These are phyloP conservation scores for Catostylus mosaicus DNA, from an alignment of 30 jellyfish, hydroid and myxozoan genomes.

Conservation along the genomic window DNA sequence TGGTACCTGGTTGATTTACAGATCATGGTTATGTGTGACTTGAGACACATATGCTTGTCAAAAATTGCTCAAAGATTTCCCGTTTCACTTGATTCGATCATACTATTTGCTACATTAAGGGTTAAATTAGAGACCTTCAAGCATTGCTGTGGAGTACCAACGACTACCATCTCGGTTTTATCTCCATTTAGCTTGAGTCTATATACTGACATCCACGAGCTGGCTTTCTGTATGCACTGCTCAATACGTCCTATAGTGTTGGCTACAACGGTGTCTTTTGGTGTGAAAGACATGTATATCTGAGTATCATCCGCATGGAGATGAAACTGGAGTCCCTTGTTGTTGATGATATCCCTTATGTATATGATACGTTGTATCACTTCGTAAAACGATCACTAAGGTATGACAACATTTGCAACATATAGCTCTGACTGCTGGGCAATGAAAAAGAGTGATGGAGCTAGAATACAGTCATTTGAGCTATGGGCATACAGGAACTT, in stretches of 20 bases:
- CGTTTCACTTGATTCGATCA: constrained; percentile 19
- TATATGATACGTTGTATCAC: neutral
- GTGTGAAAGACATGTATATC: constrained; percentile 43
- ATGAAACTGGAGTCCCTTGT: constrained; percentile 62
- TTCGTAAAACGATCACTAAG: neutral
- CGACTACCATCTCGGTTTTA: constrained; percentile 29
- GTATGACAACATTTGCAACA: neutral
- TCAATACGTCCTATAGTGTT: constrained; percentile 19
- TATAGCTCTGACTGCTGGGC: too few relatives aligned
- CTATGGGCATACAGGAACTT: constrained; percentile 23
- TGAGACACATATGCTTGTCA: constrained; percentile 51
- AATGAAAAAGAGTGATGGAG: too few relatives aligned
- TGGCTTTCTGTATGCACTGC: constrained; percentile 54
- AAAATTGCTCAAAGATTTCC: constrained; percentile 41
- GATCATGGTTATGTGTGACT: constrained; percentile 46
- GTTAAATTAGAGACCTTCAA: constrained; percentile 35
- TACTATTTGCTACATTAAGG: constrained; percentile 13
- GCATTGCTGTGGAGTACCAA: constrained; percentile 54
- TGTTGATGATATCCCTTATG: constrained; percentile 37
- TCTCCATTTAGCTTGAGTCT: constrained; percentile 42
- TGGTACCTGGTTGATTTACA: too few relatives aligned
- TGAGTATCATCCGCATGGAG: constrained; percentile 60
- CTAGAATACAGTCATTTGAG: too few relatives aligned
- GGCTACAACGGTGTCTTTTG: constrained; percentile 23
- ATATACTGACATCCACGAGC: constrained; percentile 55